Conservation (phyloP, 2,797 vertebrate species). For the Merluccius polli region DNA sequence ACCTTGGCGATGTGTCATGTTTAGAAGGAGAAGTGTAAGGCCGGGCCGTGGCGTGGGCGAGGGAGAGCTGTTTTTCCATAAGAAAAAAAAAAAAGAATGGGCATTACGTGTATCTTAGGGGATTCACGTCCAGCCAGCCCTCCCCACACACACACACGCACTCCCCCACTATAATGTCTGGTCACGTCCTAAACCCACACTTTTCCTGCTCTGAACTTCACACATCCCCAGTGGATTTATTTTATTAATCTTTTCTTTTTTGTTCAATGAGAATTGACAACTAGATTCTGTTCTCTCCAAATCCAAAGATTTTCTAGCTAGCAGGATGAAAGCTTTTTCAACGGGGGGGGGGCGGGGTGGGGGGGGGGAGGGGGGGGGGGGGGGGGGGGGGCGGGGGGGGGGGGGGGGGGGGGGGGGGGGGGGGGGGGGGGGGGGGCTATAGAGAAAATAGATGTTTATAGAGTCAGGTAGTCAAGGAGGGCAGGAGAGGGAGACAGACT, state of each 20-base stretch:
- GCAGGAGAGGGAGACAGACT: background rate
- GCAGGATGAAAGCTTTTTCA: constrained; percentile 30
- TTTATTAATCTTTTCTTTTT: constrained; percentile 3
- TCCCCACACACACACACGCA: background rate
- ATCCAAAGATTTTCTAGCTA: constrained; percentile 46
- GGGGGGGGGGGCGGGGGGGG: too few relatives aligned
- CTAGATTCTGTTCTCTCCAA: constrained; percentile 36
- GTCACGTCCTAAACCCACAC: constrained; percentile 42
- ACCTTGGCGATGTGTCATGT: background rate
- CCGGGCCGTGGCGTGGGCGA: background rate
- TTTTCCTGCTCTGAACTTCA: constrained; percentile 33
- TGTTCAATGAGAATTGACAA: constrained; percentile 47
- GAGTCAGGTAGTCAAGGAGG: background rate
- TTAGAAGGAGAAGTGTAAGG: background rate
- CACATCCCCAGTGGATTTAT: constrained; percentile 41
- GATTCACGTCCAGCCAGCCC: constrained; percentile 15
- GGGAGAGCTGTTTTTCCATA: background rate
- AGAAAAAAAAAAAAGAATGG: background rate
- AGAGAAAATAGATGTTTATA: constrained; percentile 29
- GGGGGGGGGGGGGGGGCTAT: too few relatives aligned
- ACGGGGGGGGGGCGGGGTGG: too few relatives aligned
- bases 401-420: too few relatives aligned
- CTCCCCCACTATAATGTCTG: constrained; percentile 42
- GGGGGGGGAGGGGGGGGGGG: background rate
- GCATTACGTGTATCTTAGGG: background rate